Evolutionary conservation across 2,797 vertebrate species (phyloP).

Genomic region (Hyperoplus immaculatus): DNA sequence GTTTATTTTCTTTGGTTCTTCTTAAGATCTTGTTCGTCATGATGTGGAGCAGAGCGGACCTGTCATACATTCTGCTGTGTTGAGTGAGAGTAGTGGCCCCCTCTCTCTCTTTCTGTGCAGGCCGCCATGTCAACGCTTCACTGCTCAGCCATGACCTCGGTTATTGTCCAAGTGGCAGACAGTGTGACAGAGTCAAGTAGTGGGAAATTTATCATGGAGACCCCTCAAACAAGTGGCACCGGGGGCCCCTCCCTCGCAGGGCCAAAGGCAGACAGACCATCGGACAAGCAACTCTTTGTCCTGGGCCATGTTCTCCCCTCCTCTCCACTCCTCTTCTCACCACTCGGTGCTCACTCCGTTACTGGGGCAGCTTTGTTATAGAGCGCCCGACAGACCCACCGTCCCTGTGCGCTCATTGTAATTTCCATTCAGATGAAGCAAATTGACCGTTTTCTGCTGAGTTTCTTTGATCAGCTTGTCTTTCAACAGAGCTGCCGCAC

Average conservation of each 20-base stretch:
- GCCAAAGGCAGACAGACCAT: constrained; percentile 69
- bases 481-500: constrained; percentile 60
- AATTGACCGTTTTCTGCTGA: constrained; percentile 44
- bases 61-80: constrained; percentile 55
- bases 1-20: constrained; percentile 62
- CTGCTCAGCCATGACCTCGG: constrained; percentile 75
- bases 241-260: constrained; percentile 60
- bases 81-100: constrained; percentile 74
- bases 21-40: constrained; percentile 50
- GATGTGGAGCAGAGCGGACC: constrained; percentile 41
- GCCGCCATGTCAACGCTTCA: constrained; percentile 61
- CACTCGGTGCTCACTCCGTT: constrained; percentile 70
- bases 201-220: constrained; percentile 84
- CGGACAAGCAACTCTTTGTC: constrained; percentile 85
- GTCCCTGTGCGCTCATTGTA: constrained; percentile 57
- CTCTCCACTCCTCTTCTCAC: constrained; percentile 77
- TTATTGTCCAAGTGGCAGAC: constrained; percentile 84
- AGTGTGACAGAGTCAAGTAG: constrained; percentile 87
- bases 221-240: constrained; percentile 82
- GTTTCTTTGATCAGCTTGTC: constrained; percentile 71
- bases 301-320: constrained; percentile 73
- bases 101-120: constrained; percentile 57
- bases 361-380: constrained; percentile 54
- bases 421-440: constrained; percentile 57
- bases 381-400: constrained; percentile 40